phyloP scores from a whole-genome alignment of 2,888 invertebrate genomes.

The Tipula vernalis region DNA sequence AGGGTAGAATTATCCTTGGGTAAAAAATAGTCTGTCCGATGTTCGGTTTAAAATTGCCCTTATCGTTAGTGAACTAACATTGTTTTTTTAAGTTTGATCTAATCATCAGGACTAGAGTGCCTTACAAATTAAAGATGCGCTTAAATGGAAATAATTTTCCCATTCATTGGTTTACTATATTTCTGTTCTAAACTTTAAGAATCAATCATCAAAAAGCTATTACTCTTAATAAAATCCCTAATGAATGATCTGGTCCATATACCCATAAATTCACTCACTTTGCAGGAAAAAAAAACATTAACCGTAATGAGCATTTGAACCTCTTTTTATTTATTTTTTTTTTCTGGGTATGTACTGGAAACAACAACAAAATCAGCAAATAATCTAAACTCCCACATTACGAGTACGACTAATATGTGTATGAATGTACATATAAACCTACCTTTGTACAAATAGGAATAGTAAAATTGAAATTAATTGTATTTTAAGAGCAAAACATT shows the following conservation, averaged over 20 bases:
- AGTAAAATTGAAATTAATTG: neutral
- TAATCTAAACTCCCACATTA: neutral
- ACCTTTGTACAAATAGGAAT: neutral
- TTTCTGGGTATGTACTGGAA: neutral
- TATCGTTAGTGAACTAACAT: no score
- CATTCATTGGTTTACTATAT: neutral
- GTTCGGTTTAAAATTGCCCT: no score
- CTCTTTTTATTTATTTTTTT: neutral
- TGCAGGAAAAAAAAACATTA: neutral
- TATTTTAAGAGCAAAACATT: neutral
- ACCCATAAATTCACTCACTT: neutral
- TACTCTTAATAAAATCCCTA: neutral
- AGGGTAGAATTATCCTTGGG: no score
- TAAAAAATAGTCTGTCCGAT: no score
- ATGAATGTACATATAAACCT: neutral
- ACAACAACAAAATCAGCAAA: neutral
- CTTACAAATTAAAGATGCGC: no score
- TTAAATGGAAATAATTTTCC: no score
- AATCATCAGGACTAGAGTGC: no score
- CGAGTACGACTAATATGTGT: neutral
- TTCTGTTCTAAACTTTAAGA: neutral
- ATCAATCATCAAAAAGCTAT: neutral
- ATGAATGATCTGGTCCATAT: neutral
- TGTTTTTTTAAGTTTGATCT: no score
- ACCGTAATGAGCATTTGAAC: neutral